These are phyloP conservation scores for Matsumurasca onukii DNA, from an alignment of 1,140 invertebrate genomes.

Conservation along the genomic window DNA sequence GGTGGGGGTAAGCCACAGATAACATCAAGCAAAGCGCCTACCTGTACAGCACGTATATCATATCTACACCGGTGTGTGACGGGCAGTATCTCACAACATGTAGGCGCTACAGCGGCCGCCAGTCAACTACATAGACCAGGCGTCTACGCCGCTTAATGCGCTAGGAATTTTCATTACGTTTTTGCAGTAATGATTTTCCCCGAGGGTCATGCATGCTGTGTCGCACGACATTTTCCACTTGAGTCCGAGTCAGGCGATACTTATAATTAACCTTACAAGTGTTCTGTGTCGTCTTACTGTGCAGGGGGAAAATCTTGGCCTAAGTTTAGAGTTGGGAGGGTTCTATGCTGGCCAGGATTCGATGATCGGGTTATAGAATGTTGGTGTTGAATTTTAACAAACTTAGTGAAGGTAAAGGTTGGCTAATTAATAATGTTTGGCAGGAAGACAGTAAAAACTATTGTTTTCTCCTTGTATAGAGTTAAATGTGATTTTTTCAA, in stretches of 20 bases:
- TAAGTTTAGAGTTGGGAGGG: too few species aligned
- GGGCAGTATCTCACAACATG: conserved; percentile 4
- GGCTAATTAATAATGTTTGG: too few species aligned
- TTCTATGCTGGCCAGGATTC: too few species aligned
- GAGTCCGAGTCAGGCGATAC: conserved; percentile 22
- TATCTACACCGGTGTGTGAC: not conserved
- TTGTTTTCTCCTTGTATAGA: too few species aligned
- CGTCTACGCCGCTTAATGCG: not conserved
- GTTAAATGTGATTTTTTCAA: too few species aligned
- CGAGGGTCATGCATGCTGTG: conserved; percentile 23
- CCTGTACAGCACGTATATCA: conserved; percentile 30
- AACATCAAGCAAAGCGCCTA: not conserved
- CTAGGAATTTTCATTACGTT: conserved; percentile 20
- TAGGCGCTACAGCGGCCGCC: conserved; percentile 6
- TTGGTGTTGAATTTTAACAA: too few species aligned
- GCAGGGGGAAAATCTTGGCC: too few species aligned
- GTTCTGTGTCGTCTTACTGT: too few species aligned
- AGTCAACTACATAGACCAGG: not conserved
- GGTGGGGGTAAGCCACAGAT: not conserved
- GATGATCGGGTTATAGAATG: too few species aligned
- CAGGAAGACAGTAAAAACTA: too few species aligned
- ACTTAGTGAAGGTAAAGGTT: too few species aligned
- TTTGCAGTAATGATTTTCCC: conserved; percentile 28
- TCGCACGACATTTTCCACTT: conserved; percentile 29
- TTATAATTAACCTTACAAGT: not conserved